Evolutionary conservation across 2,113 vertebrate genomes (phyloP).

Genomic region (Carollia perspicillata): DNA sequence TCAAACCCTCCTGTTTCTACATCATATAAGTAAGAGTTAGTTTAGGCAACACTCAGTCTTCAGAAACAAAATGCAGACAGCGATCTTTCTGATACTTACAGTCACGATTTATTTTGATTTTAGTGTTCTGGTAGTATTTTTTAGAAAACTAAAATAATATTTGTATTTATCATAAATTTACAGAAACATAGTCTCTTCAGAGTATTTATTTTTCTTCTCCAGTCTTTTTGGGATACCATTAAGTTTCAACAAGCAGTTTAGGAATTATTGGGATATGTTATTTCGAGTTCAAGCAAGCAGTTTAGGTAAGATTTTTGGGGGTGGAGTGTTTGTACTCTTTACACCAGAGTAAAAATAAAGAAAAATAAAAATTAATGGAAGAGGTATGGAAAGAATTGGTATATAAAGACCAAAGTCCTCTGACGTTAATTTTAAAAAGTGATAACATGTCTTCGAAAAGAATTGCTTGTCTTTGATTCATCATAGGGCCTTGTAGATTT

Average conservation of each 20-base stretch:
- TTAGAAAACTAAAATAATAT: neutral
- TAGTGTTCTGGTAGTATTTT: neutral
- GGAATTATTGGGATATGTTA: neutral
- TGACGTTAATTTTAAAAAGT: neutral
- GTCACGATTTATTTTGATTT: neutral
- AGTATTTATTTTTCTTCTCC: neutral
- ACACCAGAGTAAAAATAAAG: neutral
- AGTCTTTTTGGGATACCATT: neutral
- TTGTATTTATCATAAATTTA: neutral
- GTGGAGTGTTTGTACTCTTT: neutral
- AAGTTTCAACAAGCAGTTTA: neutral
- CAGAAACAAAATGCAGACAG: neutral
- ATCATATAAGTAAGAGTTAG: neutral
- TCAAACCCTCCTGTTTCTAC: neutral
- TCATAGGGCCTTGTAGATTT: neutral
- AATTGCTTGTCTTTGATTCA: neutral
- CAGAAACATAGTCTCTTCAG: neutral
- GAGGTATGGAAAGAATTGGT: neutral
- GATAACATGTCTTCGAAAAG: neutral
- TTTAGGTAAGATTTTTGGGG: neutral
- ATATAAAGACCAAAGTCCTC: neutral
- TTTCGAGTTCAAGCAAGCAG: neutral
- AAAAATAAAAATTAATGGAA: neutral
- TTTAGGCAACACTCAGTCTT: neutral
- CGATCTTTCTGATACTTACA: neutral